These are phyloP conservation scores for Dendrocopos noguchii DNA, from an alignment of 2,113 vertebrate species.

Conservation along the genomic window DNA sequence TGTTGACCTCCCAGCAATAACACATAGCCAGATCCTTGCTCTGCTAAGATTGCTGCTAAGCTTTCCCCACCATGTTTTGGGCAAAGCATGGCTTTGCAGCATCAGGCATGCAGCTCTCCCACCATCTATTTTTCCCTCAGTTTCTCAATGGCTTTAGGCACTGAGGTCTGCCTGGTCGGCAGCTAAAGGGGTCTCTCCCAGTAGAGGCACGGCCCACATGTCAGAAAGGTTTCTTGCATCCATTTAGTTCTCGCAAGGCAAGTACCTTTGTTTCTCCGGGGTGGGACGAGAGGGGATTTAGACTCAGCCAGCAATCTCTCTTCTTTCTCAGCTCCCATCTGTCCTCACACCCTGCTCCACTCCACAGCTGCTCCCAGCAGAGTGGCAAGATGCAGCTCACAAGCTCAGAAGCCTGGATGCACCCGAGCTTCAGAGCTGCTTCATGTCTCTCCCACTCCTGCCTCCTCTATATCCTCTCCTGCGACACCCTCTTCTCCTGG, in stretches of 20 bases:
- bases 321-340: conserved; percentile 67
- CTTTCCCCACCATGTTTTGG: neutral
- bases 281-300: conserved; percentile 36
- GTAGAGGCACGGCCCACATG: neutral
- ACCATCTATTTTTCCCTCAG: fast-evolving
- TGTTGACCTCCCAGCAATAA: neutral
- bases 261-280: conserved; percentile 56
- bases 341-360: conserved; percentile 64
- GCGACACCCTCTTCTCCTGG: conserved; percentile 53
- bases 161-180: fast-evolving
- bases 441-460: conserved; percentile 60
- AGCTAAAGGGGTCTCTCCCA: neutral
- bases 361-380: conserved; percentile 63
- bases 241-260: conserved; percentile 4
- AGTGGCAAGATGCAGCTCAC: conserved; percentile 54
- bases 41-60: neutral
- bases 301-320: conserved; percentile 60
- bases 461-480: conserved; percentile 57
- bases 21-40: fast-evolving
- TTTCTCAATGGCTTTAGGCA: neutral
- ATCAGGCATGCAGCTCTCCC: neutral
- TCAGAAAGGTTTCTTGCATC: neutral
- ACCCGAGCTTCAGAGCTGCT: conserved; percentile 54
- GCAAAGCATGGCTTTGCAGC: neutral
- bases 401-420: conserved; percentile 52